Evolutionary conservation across 1,140 invertebrate species (phyloP).

Genomic region (Anthonomus grandis): DNA sequence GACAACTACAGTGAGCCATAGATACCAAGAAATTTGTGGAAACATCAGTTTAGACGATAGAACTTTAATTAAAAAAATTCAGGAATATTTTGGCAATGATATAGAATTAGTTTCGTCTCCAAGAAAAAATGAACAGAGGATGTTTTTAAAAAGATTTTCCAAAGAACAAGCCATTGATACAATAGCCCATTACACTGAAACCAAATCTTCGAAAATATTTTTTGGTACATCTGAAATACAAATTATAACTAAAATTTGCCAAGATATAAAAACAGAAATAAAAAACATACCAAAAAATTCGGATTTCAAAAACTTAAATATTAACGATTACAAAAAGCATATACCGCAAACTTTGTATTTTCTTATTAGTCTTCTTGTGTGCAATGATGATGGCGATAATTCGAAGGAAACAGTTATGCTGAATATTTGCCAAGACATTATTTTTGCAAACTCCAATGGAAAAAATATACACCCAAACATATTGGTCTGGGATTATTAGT

Average conservation of each 20-base stretch:
- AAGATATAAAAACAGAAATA: not conserved
- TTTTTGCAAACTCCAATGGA: too few relatives aligned
- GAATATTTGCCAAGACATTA: constrained; percentile 2
- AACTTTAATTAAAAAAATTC: too few relatives aligned
- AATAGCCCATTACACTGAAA: not conserved
- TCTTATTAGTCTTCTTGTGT: not conserved
- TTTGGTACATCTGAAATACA: not conserved
- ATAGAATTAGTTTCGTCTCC: too few relatives aligned
- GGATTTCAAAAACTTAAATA: constrained; percentile 5
- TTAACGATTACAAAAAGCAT: constrained; percentile 4
- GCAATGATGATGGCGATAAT: not conserved
- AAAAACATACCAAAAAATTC: not conserved
- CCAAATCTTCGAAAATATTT: not conserved
- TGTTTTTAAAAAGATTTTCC: not conserved
- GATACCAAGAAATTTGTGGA: too few relatives aligned
- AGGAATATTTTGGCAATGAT: too few relatives aligned
- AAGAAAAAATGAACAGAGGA: not conserved
- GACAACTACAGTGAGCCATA: too few relatives aligned
- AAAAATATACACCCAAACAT: not conserved
- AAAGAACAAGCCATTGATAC: not conserved
- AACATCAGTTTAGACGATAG: too few relatives aligned
- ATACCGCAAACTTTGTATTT: not conserved
- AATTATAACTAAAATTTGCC: not conserved
- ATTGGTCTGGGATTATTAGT: not conserved
- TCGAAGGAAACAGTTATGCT: not conserved